phyloP scores from a whole-genome alignment of 30 jellyfish, hydroid and myxozoan genomes.

The Clytia hemisphaerica region DNA sequence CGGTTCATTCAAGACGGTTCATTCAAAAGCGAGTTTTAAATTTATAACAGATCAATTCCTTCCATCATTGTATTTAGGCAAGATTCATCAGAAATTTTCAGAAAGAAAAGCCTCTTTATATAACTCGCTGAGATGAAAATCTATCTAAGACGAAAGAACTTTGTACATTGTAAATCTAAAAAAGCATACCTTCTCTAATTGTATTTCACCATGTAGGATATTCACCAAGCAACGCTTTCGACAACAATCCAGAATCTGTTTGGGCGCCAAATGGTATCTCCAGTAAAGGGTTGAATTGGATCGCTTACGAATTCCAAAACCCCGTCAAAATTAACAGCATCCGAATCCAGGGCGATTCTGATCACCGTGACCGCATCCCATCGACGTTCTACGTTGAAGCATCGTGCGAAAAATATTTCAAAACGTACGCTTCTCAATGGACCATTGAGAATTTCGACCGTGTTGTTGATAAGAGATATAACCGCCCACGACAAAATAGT shows the following conservation, averaged over 20 bases:
- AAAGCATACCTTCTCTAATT: too few species aligned
- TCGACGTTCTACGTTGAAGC: slow-evolving; percentile 73
- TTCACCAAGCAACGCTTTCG: slow-evolving; percentile 94
- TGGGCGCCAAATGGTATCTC: slow-evolving; percentile 97
- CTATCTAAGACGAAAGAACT: too few species aligned
- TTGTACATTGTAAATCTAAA: too few species aligned
- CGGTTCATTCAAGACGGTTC: background rate
- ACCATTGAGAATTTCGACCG: slow-evolving; percentile 67
- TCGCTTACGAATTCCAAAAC: slow-evolving; percentile 83
- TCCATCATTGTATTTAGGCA: too few species aligned
- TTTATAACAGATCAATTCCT: too few species aligned
- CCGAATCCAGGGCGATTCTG: slow-evolving; percentile 83
- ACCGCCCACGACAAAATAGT: slow-evolving; percentile 63
- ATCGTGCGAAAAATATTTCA: slow-evolving; percentile 92
- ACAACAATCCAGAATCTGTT: slow-evolving; percentile 78
- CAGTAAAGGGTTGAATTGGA: slow-evolving; percentile 90
- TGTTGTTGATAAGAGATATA: slow-evolving; percentile 67
- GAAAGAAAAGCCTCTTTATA: too few species aligned
- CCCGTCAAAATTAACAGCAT: slow-evolving; percentile 76
- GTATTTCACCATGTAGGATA: too few species aligned
- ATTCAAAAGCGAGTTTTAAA: too few species aligned
- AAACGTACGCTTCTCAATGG: slow-evolving; percentile 78
- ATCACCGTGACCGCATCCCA: slow-evolving; percentile 82
- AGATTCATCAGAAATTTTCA: too few species aligned
- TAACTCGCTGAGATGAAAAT: too few species aligned